phyloP scores from a whole-genome alignment of 2,888 invertebrate species.

The Himalopsyche anomala region DNA sequence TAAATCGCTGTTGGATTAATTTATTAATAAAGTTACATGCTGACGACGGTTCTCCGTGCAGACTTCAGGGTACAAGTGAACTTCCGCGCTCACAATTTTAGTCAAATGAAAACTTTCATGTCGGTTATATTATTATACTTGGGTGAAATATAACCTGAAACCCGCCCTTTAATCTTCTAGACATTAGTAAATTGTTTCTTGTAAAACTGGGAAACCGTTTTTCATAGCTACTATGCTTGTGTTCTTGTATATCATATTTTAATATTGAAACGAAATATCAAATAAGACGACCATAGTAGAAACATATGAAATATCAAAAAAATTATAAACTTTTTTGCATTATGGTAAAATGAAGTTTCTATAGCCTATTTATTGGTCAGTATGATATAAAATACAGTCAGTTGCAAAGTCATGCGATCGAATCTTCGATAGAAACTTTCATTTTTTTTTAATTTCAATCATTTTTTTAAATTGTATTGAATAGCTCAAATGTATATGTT shows the following conservation, averaged over 20 bases:
- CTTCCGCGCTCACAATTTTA: slow-evolving; percentile 39
- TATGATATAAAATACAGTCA: too few species aligned
- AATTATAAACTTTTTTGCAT: too few species aligned
- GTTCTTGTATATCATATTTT: background rate
- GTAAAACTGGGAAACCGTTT: slow-evolving; percentile 34
- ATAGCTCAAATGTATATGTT: too few species aligned
- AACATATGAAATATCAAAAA: too few species aligned
- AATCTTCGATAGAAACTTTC: too few species aligned
- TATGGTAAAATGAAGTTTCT: too few species aligned
- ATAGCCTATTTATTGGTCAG: too few species aligned
- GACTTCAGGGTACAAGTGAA: slow-evolving; percentile 7
- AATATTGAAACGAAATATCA: too few species aligned
- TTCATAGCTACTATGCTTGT: background rate
- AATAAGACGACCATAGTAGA: background rate
- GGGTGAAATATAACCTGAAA: slow-evolving; percentile 59
- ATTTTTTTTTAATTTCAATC: too few species aligned
- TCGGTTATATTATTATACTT: slow-evolving; percentile 50
- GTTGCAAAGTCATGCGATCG: too few species aligned
- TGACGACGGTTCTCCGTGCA: slow-evolving; percentile 1
- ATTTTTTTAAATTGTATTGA: too few species aligned
- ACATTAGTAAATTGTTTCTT: slow-evolving; percentile 64
- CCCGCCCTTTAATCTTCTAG: slow-evolving; percentile 63
- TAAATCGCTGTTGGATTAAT: slow-evolving; percentile 42
- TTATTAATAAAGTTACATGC: slow-evolving; percentile 27
- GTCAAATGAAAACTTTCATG: slow-evolving; percentile 58